Evolutionary conservation across 1,140 invertebrate species (phyloP).

Genomic region (Nixonia krombeini): DNA sequence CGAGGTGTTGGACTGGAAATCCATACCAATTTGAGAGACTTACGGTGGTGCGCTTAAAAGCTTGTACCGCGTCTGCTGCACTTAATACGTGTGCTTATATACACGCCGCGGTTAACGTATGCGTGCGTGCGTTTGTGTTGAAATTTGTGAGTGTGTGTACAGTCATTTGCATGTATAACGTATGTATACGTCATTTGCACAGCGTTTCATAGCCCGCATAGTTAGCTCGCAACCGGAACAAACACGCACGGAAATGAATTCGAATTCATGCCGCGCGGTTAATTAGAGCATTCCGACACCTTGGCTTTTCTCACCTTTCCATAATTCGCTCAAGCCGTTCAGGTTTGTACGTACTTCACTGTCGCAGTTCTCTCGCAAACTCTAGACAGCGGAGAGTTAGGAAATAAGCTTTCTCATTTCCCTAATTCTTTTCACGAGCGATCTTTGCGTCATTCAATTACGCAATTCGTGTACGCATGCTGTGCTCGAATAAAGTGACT

Average conservation of each 20-base stretch:
- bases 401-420: too few species aligned
- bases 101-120: slow-evolving; percentile 25
- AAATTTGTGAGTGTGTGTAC: too few species aligned
- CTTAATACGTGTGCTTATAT: slow-evolving; percentile 34
- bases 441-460: too few species aligned
- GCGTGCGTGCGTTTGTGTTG: slow-evolving; percentile 4
- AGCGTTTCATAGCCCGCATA: neutral
- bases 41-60: slow-evolving; percentile 61
- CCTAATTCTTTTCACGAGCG: too few species aligned
- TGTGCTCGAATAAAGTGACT: too few species aligned
- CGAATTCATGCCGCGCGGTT: neutral
- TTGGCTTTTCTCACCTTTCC: too few species aligned
- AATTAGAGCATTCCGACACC: neutral
- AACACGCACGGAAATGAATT: neutral
- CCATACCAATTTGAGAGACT: slow-evolving; percentile 71
- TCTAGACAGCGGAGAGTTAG: too few species aligned
- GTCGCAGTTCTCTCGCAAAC: too few species aligned
- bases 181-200: neutral
- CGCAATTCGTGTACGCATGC: too few species aligned
- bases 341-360: too few species aligned
- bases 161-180: too few species aligned
- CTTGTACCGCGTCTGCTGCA: slow-evolving; percentile 28
- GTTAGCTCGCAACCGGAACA: neutral
- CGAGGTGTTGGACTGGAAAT: slow-evolving; percentile 73
- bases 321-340: too few species aligned